Conservation (phyloP, 2,888 invertebrate genomes). For the Callyntrura sp. region DNA sequence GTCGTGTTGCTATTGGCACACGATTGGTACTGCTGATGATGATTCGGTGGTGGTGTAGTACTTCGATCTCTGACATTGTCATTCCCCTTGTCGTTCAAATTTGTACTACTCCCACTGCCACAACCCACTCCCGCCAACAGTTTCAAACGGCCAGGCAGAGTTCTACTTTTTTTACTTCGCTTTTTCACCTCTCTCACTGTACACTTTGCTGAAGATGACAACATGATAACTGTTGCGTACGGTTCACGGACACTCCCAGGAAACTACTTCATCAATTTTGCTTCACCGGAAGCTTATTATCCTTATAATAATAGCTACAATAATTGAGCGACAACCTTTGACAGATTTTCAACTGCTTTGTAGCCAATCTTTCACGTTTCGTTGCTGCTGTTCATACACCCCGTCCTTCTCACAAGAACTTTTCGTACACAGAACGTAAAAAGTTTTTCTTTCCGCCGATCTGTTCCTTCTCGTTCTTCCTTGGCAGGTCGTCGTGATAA, state of each 20-base stretch:
- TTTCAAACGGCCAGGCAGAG: constrained; percentile 82
- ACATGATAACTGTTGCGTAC: constrained; percentile 71
- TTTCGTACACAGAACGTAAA: too few species aligned
- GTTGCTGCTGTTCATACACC: constrained; percentile 40
- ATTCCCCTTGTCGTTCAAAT: not conserved
- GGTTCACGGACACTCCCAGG: too few species aligned
- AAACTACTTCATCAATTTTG: not conserved
- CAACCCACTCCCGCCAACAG: constrained; percentile 51
- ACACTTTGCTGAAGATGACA: constrained; percentile 74
- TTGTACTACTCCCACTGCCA: constrained; percentile 54
- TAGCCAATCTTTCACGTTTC: constrained; percentile 28
- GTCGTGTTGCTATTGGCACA: not conserved
- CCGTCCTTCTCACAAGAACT: too few species aligned
- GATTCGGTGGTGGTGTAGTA: constrained; percentile 76
- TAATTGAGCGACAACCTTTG: constrained; percentile 67
- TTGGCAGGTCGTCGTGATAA: constrained; percentile 57
- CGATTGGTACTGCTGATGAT: constrained; percentile 17
- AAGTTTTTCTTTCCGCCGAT: too few species aligned
- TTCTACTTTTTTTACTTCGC: constrained; percentile 83
- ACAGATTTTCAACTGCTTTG: constrained; percentile 47
- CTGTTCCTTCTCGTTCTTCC: not conserved
- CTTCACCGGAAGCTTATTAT: constrained; percentile 56
- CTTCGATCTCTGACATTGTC: constrained; percentile 43
- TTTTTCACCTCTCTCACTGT: constrained; percentile 84
- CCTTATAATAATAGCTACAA: not conserved